Conservation (phyloP, 1,140 invertebrate genomes). For the Drosophila bipectinata region DNA sequence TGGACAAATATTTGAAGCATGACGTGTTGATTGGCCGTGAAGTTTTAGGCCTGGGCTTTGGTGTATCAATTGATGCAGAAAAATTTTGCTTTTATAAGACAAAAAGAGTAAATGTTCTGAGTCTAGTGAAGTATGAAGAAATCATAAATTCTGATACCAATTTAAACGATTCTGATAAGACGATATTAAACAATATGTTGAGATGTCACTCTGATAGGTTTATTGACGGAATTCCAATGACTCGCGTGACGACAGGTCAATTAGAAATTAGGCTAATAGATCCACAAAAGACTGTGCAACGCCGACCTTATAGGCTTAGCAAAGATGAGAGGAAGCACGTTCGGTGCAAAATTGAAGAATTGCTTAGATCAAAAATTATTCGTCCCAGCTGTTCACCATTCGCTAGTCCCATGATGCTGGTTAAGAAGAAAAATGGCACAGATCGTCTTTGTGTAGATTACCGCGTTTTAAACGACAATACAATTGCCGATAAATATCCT, state of each 20-base stretch:
- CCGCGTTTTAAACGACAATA: too few species aligned
- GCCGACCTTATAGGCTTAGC: slow-evolving; percentile 9
- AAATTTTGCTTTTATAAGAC: too few species aligned
- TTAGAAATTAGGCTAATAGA: slow-evolving; percentile 14
- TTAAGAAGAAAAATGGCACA: background rate
- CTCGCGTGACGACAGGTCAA: slow-evolving; percentile 2
- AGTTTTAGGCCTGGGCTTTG: background rate
- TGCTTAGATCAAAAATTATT: slow-evolving; percentile 12
- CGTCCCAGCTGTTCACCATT: slow-evolving; percentile 10
- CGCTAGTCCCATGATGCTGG: background rate
- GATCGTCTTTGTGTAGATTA: too few species aligned
- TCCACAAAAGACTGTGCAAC: slow-evolving; percentile 12
- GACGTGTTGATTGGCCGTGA: background rate
- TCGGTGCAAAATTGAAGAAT: slow-evolving; percentile 8
- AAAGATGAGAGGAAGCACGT: slow-evolving; percentile 7
- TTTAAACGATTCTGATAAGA: too few species aligned
- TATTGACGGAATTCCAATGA: slow-evolving; percentile 10
- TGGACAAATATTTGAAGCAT: background rate
- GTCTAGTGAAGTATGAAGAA: too few species aligned
- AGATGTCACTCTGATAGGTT: slow-evolving; percentile 1
- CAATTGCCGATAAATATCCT: slow-evolving; percentile 3
- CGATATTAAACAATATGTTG: too few species aligned
- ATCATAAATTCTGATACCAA: too few species aligned
- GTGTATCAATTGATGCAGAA: background rate
- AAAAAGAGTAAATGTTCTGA: too few species aligned